Base-by-base conservation (phyloP, 2,888 invertebrate genomes). In the Anthrax anthrax region DNA sequence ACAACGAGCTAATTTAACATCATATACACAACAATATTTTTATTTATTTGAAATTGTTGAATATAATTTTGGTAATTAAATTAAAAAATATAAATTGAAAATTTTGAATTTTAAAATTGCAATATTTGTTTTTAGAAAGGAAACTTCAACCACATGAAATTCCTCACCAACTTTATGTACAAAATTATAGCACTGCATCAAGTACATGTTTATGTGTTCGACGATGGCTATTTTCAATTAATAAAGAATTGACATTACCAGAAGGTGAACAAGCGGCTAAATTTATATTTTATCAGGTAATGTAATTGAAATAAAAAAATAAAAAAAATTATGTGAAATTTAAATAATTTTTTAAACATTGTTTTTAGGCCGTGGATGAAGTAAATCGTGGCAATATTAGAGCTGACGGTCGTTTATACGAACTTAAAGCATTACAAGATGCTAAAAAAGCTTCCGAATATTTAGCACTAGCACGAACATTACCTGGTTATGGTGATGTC, bases 161-260 rank as follows among this genome's bases (percentile, higher is more conserved):
- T 57, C 97, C 97, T 0, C 97, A 98, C 72, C 89, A 92, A 58
- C 75, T 98, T 53, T 98, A 98, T 72, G 94, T 98, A 57, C 96
- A 97, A 72, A 98, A 98, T 72, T 98, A 97, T 65, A 92, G 92
- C 54, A 97, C 97, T 13, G 96, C 97, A 34, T 91, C 92, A 36
- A 88, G 90, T 55, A 92, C 92, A 42, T 98, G 97, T 64, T 75
- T 98, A 40, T 78, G 86, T 50, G 73, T 98, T 40, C 76, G 88
- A 51, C 84, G 86, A 66, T 92, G 91, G 91, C 68, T 91, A 50
- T 92, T 92, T 71, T 79, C 80, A 38, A 70, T 84, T 39, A 71
- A 74, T 51, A 79, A 80, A 52, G 78, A 80, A 60, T 67, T 84
- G 10, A 78, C 80, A 55, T 69, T 80, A 54, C 73, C 74, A 18